A percentile compares a stretch with the other conserved stretches of the same genome.
Conservation (phyloP, 2,113 vertebrate species). For the Amphiprion percula region DNA sequence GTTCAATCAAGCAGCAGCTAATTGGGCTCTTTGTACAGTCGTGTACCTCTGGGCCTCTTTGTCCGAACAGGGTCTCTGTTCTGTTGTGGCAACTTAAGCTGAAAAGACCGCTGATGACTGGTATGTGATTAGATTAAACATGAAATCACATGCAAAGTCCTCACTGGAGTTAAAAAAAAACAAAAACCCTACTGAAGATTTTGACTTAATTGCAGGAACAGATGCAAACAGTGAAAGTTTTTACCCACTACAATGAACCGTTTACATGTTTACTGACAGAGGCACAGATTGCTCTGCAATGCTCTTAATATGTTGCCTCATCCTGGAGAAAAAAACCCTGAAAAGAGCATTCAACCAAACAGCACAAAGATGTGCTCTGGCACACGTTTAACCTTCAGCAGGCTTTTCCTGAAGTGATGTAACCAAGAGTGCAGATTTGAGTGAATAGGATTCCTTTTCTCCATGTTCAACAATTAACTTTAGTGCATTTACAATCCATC, state of each 20-base stretch:
- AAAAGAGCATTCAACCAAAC: constrained; percentile 9
- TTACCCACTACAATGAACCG: neutral
- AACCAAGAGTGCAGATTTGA: constrained; percentile 18
- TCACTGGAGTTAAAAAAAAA: constrained; percentile 5
- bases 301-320: constrained; percentile 4
- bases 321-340: neutral
- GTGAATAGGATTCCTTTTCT: constrained; percentile 34
- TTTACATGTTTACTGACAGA: constrained; percentile 7
- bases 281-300: neutral
- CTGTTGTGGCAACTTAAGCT: constrained; percentile 15
- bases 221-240: neutral
- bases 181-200: neutral
- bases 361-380: neutral
- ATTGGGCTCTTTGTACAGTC: constrained; percentile 46
- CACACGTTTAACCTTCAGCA: constrained; percentile 27
- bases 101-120: constrained; percentile 21
- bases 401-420: neutral
- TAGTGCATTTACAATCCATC: constrained; percentile 49
- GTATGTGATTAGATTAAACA: constrained; percentile 37
- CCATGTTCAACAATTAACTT: constrained; percentile 46
- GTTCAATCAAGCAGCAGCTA: constrained; percentile 46
- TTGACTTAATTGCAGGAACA: neutral
- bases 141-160: constrained; percentile 30
- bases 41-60: constrained; percentile 40
- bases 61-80: constrained; percentile 34